Evolutionary conservation across 2,797 vertebrate genomes (phyloP).

Genomic region (Spinus pinus): DNA sequence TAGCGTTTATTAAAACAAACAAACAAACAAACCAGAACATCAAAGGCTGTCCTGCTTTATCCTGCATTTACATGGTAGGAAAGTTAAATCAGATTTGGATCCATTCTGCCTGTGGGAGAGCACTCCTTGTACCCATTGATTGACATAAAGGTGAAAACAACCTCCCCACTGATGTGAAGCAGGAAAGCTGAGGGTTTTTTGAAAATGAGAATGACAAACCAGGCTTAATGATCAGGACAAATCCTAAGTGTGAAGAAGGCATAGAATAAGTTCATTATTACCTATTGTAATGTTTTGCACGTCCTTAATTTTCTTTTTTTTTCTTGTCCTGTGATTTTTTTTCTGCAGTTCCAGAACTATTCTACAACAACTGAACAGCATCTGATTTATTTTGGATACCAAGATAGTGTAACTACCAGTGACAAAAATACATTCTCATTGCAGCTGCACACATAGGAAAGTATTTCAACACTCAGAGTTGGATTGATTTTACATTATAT

Average conservation of each 20-base stretch:
- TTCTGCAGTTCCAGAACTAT: background rate
- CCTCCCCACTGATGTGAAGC: background rate
- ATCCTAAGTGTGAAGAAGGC: background rate
- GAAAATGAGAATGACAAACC: background rate
- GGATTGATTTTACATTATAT: background rate
- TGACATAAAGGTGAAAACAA: background rate
- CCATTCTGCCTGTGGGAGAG: background rate
- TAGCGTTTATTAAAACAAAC: background rate
- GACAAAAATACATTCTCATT: background rate
- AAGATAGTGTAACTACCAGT: background rate
- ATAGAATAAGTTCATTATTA: background rate
- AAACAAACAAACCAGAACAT: background rate
- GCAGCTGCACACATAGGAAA: background rate
- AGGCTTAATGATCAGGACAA: background rate
- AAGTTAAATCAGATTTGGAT: background rate
- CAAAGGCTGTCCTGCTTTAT: background rate
- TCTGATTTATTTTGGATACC: background rate
- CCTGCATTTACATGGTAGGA: background rate
- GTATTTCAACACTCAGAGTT: background rate
- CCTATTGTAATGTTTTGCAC: background rate
- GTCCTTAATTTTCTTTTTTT: background rate
- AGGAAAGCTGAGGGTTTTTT: background rate
- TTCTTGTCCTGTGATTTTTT: background rate
- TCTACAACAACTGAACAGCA: background rate
- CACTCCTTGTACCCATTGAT: accelerated